Evolutionary conservation across 2,113 vertebrate species (phyloP), one percentile per base, ranked within the genome.

Genomic region (Acrocephalus arundinaceus): DNA sequence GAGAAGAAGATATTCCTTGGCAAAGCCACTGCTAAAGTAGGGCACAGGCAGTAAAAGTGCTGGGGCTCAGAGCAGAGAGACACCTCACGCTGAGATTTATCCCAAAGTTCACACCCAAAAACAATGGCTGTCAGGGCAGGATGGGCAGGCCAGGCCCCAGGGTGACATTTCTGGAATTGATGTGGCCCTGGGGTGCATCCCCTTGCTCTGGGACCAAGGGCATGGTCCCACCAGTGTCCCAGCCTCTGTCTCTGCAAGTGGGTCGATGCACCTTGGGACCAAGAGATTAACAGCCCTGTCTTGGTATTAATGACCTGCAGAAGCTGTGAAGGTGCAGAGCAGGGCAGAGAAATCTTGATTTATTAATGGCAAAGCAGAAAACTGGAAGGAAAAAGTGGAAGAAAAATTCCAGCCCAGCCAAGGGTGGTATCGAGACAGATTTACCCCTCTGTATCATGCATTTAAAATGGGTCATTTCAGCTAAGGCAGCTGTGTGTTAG

Each of bases 381-480:
- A 92, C 23, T 48, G 61, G 67, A 85, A 83, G 59, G 57, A 57
- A 77, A 59, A 94, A 70, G 7, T 13, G 8, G 76, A 70, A 43
- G 23, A 28, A 71, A 84, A 71, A 79, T 67, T 90, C 78, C 77
- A 78, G 68, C 82, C 20, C 58, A 89, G 71, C 62, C 89, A 91
- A 94, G 83, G 82, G 62, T 92, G 66, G 58, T 74, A 83, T 30
- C 0, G 0, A 86, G 94, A 71, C 59, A 83, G 85, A 59, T 72
- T 94, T 80, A 57, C 74, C 74, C 78, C 68, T 15, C 78, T 73
- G 46, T 46, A 74, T 58, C 55, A 78, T 68, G 83, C 52, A 90
- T 91, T 93, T 91, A 80, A 93, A 93, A 91, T n/a, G 59, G 77
- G 62, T 87, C 70, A 73, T 89, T 94, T 94, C 76, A 84, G 83